Evolutionary conservation across 2,797 vertebrate genomes (phyloP).

Genomic region (Poliocrania exsul): DNA sequence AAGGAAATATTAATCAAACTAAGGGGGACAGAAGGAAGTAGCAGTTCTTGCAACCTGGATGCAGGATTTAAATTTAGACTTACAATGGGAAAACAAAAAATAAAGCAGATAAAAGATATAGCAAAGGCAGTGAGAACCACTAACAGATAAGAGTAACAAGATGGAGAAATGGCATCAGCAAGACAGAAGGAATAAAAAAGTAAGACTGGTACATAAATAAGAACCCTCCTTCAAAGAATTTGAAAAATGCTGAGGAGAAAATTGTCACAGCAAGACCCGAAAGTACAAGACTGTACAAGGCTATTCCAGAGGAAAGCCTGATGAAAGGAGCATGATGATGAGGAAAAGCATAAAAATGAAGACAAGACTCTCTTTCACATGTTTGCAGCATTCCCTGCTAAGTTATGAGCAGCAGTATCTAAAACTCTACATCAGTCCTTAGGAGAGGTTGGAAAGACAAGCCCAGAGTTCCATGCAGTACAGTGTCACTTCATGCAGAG

Average conservation of each 20-base stretch:
- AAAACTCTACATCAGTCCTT: not conserved
- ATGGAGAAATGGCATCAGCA: not conserved
- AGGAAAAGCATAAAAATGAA: not conserved
- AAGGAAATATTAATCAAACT: not conserved
- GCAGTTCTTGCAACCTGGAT: not conserved
- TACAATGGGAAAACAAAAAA: not conserved
- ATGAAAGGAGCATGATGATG: not conserved
- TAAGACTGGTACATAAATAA: not conserved
- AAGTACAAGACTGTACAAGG: not conserved
- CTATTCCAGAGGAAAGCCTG: not conserved
- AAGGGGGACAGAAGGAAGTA: not conserved
- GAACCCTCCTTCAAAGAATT: not conserved
- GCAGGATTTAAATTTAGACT: not conserved
- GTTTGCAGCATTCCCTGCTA: not conserved
- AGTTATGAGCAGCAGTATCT: not conserved
- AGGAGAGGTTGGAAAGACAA: not conserved
- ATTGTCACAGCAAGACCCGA: not conserved
- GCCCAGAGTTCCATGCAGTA: not conserved
- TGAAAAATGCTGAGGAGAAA: not conserved
- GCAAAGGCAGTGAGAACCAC: not conserved
- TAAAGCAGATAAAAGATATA: not conserved
- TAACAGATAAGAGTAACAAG: not conserved
- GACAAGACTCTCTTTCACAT: not conserved
- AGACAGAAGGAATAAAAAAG: not conserved
- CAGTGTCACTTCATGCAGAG: not conserved